Base-by-base conservation (phyloP, 2,113 vertebrate genomes). In the Guaruba guarouba region DNA sequence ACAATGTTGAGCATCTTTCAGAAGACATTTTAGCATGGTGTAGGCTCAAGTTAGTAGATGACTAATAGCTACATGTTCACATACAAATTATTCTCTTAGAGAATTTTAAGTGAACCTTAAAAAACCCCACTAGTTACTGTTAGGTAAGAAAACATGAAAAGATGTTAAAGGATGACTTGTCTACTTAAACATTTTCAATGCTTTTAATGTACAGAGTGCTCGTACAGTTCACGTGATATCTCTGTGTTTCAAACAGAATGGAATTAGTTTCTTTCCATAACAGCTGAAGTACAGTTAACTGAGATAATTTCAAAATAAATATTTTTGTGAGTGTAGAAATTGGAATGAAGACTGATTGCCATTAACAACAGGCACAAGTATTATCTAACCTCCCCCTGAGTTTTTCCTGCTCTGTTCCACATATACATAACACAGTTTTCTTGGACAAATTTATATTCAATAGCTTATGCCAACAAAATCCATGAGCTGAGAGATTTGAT, bases 401-500 rank as follows among this genome's bases (percentile, higher is more conserved):
- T 25, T 25, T 94, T 94, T 61, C 13, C 31, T 88, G 22, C n/a
- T 66, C 51, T 83, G 23, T 77, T 81, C 31, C 31, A 49, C 24
- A 44, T 24, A 71, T 9, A 13, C 5, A 33, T 88, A 91, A 57
- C 66, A 75, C 33, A 31, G 28, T 75, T 74, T 92, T 80, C 75
- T 93, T 81, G 66, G 48, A 69, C 75, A 86, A 90, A 94, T 15
- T 84, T 27, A 43, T 84, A 88, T 94, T 83, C 61, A 71, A 18
- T 31, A 90, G 15, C 27, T 86, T 82, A 85, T 66, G 76, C 59
- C 79, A 94, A 86, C 74, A 87, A 91, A 93, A 94, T 86, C 46
- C 23, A 78, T 1, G 6, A 62, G 7, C 68, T 88, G n/a, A 4
- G 13, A 92, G 85, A 76, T 85, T 91, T 94, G 28, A 75, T 87